These are phyloP conservation scores for Plestiodon gilberti DNA, from an alignment of 2,113 vertebrate species.

Conservation along the genomic window DNA sequence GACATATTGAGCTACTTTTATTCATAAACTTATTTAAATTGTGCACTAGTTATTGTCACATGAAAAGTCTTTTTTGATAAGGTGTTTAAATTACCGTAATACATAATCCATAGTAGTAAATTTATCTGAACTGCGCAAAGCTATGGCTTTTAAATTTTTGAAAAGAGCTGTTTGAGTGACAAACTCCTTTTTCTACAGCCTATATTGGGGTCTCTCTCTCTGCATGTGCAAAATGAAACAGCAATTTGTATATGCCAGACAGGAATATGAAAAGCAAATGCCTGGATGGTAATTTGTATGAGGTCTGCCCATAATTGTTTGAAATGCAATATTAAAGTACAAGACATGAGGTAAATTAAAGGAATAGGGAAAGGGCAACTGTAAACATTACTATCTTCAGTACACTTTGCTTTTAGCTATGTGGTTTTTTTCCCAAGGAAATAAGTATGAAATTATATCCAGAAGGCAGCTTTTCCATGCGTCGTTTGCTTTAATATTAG, in stretches of 20 bases:
- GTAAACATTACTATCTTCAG: constrained; percentile 40
- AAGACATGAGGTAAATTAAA: constrained; percentile 48
- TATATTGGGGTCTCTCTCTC: constrained; percentile 58
- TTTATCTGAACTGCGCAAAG: constrained; percentile 59
- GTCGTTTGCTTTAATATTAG: constrained; percentile 47
- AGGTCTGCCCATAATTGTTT: constrained; percentile 64
- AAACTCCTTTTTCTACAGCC: constrained; percentile 37
- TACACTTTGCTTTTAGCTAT: background rate
- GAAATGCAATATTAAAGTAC: constrained; percentile 59
- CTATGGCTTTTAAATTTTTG: constrained; percentile 66
- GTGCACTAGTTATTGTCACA: too few relatives aligned
- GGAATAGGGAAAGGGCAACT: constrained; percentile 48
- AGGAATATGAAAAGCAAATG: constrained; percentile 47
- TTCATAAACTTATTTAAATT: background rate
- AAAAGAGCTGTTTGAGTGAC: constrained; percentile 65
- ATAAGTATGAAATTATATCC: constrained; percentile 64
- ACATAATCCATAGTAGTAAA: constrained; percentile 58
- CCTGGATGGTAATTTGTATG: constrained; percentile 60
- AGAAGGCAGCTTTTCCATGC: constrained; percentile 46
- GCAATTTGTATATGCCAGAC: constrained; percentile 65
- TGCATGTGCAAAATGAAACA: constrained; percentile 61
- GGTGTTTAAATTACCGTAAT: constrained; percentile 64
- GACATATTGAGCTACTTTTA: too few relatives aligned
- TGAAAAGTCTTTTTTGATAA: constrained; percentile 46
- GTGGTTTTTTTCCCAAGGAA: constrained; percentile 57